These are phyloP conservation scores for Triplophysa rosa DNA, from an alignment of 2,113 vertebrate genomes.

Conservation along the genomic window DNA sequence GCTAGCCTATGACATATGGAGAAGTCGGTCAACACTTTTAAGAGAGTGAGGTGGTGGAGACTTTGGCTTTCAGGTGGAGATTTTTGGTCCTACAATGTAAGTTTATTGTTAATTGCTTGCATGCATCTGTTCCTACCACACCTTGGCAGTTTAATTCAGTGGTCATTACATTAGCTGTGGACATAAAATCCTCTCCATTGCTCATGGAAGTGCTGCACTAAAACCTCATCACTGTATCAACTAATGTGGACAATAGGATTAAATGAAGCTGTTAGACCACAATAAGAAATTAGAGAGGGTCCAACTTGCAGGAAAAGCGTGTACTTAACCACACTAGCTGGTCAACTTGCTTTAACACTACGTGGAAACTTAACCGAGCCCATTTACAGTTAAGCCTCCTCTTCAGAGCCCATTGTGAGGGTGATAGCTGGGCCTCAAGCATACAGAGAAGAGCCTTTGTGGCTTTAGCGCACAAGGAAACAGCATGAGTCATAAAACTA, in stretches of 20 bases:
- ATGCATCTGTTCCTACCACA: conserved; percentile 18
- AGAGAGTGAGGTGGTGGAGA: background rate
- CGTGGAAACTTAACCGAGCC: conserved; percentile 39
- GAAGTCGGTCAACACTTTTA: conserved; percentile 7
- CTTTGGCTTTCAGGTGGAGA: background rate
- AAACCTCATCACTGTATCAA: conserved; percentile 28
- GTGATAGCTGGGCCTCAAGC: conserved; percentile 16
- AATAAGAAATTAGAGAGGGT: conserved; percentile 72
- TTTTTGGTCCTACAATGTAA: background rate
- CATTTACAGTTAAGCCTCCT: conserved; percentile 57
- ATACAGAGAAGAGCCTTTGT: conserved; percentile 13
- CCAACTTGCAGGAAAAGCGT: conserved; percentile 61
- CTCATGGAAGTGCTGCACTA: background rate
- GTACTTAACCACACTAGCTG: conserved; percentile 69
- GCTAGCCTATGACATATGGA: conserved; percentile 26
- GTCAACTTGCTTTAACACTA: conserved; percentile 23
- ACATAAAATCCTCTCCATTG: background rate
- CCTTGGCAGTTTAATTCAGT: background rate
- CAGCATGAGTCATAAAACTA: background rate
- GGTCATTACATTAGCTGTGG: background rate
- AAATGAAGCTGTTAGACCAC: conserved; percentile 71
- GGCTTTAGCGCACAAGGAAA: conserved; percentile 11
- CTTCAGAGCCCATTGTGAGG: conserved; percentile 49
- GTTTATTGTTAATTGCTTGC: background rate
- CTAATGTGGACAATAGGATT: conserved; percentile 18